Evolutionary conservation across 2,113 vertebrate species (phyloP).

Genomic region (Aspiorhynchus laticeps): DNA sequence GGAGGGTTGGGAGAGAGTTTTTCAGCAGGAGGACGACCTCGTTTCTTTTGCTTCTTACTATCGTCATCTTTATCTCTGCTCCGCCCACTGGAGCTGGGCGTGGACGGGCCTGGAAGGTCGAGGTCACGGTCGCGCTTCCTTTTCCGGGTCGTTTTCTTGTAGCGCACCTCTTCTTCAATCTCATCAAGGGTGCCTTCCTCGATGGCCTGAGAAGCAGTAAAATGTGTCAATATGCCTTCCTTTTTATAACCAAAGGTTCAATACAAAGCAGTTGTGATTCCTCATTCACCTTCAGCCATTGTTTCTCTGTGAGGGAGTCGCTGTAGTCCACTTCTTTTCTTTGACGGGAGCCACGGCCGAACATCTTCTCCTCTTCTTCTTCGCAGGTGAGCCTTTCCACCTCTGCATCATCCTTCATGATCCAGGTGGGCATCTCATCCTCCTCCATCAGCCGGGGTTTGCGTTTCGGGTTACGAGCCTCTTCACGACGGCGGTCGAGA

Average conservation of each 20-base stretch:
- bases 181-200: conserved; percentile 96
- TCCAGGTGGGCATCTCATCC: conserved; percentile 91
- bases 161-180: conserved; percentile 94
- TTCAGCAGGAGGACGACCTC: conserved; percentile 88
- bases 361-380: conserved; percentile 98
- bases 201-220: conserved; percentile 80
- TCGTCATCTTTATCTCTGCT: conserved; percentile 90
- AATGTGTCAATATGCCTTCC: not conserved
- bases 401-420: conserved; percentile 94
- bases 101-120: conserved; percentile 77
- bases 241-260: not conserved
- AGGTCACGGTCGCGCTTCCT: conserved; percentile 88
- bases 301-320: conserved; percentile 95
- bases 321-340: conserved; percentile 98
- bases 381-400: conserved; percentile 94
- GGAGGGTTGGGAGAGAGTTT: conserved; percentile 93
- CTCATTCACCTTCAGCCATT: conserved; percentile 93
- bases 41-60: conserved; percentile 91
- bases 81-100: conserved; percentile 82
- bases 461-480: conserved; percentile 92
- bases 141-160: conserved; percentile 93
- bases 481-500: conserved; percentile 91
- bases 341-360: conserved; percentile 91
- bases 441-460: conserved; percentile 96
- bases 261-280: too few relatives aligned